Evolutionary conservation across 2,888 invertebrate genomes (phyloP).

Genomic region (Ctena decussata): DNA sequence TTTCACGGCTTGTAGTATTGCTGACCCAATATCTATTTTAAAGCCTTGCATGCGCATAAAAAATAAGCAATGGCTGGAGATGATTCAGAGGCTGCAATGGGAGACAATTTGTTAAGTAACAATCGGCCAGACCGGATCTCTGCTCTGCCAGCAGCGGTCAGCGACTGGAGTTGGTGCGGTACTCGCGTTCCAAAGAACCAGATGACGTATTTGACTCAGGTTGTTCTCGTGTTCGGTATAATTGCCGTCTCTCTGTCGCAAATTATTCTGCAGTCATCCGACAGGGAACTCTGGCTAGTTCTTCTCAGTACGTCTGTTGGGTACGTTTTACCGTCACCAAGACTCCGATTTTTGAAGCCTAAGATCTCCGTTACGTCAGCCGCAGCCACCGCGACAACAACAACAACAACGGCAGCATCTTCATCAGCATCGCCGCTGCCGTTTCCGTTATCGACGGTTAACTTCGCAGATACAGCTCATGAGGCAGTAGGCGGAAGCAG

Average conservation of each 20-base stretch:
- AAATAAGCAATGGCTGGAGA: too few species aligned
- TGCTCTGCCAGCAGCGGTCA: not conserved
- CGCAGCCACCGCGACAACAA: not conserved
- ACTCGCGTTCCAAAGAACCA: constrained; percentile 5
- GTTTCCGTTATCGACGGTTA: not conserved
- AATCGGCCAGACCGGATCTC: too few species aligned
- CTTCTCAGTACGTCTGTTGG: not conserved
- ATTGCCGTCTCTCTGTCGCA: not conserved
- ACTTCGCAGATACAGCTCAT: not conserved
- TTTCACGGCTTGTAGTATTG: too few species aligned
- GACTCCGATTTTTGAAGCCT: not conserved
- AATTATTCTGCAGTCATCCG: not conserved
- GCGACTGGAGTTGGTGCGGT: constrained; percentile 8
- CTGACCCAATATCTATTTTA: too few species aligned
- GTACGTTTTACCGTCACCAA: not conserved
- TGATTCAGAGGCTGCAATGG: too few species aligned
- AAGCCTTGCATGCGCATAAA: too few species aligned
- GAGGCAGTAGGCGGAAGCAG: too few species aligned
- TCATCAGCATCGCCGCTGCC: not conserved
- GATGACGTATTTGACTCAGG: constrained; percentile 6
- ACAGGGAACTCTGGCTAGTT: not conserved
- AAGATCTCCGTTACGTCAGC: not conserved
- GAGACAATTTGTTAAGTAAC: too few species aligned
- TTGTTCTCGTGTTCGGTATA: not conserved
- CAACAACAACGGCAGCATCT: not conserved